These are phyloP conservation scores for Pachypanchax playfairii DNA, from an alignment of 2,113 vertebrate species.

Conservation along the genomic window DNA sequence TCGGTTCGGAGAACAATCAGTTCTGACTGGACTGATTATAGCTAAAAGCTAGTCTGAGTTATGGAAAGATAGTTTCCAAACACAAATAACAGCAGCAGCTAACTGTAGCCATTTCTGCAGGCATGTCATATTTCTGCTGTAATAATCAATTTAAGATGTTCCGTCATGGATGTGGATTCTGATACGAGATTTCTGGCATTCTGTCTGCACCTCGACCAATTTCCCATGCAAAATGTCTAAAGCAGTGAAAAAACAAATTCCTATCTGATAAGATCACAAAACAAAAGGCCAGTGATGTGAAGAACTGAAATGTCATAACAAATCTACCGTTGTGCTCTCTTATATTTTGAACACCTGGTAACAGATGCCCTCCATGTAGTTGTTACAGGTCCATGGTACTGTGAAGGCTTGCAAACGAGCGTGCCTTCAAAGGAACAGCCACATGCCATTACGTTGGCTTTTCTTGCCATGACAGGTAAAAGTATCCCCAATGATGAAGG, in stretches of 20 bases:
- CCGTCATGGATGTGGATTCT: too few species aligned
- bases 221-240: background rate
- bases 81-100: too few species aligned
- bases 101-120: too few species aligned
- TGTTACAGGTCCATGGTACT: background rate
- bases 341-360: background rate
- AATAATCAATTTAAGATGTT: too few species aligned
- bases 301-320: slow-evolving; percentile 44
- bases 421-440: slow-evolving; percentile 8
- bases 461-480: slow-evolving; percentile 7
- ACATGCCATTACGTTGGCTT: slow-evolving; percentile 8
- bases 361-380: slow-evolving; percentile 23
- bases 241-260: background rate
- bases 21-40: too few species aligned
- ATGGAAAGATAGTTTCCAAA: too few species aligned
- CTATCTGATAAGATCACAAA: slow-evolving; percentile 6
- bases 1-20: too few species aligned
- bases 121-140: too few species aligned
- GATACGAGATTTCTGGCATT: too few species aligned
- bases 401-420: slow-evolving; percentile 13
- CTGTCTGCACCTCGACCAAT: too few species aligned
- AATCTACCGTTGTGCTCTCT: slow-evolving; percentile 5
- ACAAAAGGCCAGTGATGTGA: slow-evolving; percentile 19
- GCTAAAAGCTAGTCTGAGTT: too few species aligned
- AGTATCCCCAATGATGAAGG: background rate